Base-by-base conservation (phyloP, 2,888 invertebrate species). In the Zeuzera pyrina region DNA sequence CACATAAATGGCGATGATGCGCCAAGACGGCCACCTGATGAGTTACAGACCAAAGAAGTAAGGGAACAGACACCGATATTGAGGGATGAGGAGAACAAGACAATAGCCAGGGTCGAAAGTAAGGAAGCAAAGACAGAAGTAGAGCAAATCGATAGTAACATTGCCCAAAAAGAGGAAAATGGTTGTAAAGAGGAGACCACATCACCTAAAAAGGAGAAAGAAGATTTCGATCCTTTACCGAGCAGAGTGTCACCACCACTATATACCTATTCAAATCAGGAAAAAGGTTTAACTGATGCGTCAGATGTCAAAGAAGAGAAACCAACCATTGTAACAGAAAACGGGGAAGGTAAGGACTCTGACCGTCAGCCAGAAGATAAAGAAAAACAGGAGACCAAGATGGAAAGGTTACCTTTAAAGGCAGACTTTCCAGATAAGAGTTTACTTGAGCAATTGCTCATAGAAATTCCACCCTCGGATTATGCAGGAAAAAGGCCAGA, bases 251-350 rank as follows among this genome's bases (percentile, higher is more conserved):
- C 90, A 10, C 91, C 92, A 2, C 91, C 92, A 3, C 73, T 91
- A 11, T 92, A 91, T 58, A 92, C 92, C 0, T 92, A 92, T 60
- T 91, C 91, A 7, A 91, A 91, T 59, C 88, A 88, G 30, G 91
- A 89, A 53, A 88, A 89, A 54, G 71, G 84, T 8, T 69, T 85
- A 42, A 67, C 73, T 15, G 85, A 86, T 2, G 68, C 78, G 3
- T 65, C 42, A 1, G 54, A 57, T n/a, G 36, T 30, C 2, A 53
- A 58, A 22, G 52, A 49, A 2, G 61, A 56, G 25, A 52, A 52
- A 19, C 10, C 15, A 11, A 32, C 52, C 3, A 32, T 37, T 3
- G 33, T 36, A 19, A 42, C 60, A 1, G 74, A 69, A 35, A 74
- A 74, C 49, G 76, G 77, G 2, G 31, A 27, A 8, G 26, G 32